Base-by-base conservation (phyloP, 1,140 invertebrate genomes). In the Nasonia vitripennis region DNA sequence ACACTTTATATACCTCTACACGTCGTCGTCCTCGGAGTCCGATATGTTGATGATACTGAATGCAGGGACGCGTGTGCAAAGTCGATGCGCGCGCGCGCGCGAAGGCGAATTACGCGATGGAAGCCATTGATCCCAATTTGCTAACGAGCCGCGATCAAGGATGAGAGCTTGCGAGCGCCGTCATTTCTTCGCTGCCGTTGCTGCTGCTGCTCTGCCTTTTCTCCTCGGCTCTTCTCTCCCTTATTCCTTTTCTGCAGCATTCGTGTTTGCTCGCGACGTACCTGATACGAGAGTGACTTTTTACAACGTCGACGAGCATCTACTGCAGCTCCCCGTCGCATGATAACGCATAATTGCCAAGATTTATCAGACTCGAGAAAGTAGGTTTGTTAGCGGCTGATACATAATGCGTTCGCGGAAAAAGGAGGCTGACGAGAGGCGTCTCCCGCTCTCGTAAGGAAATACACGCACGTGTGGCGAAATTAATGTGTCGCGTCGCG, bases 141-240 rank as follows among this genome's bases (percentile, higher is more conserved):
- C 84, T 85, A 85, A 85, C 78, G 78, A 85, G 84, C 84, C 68
- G 84, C 71, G 88, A 88, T 90, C 89, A 87, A 87, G 87, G 86
- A 90, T 87, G 87, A 87, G 87, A 79, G 86, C 48, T 81, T 71
- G 78, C 75, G 88, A 88, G 81, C 85, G 85, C 83, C 88, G 89
- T 90, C 89, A 89, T 90, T 90, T 91, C 90, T n/a, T 62, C 20
- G 55, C 55, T n/a, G 90, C 91, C 89, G 90, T 87, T 90, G 88
- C 87, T 89, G 90, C 91, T 89, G 90, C 88, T 90, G 88, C 87
- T 89, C 90, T 87, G 90, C 90, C 89, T 91, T 89, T 91, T 90
- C 90, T 71, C 27, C 23, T 31, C 27, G 23, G 23, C 88, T 89
- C 62, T 85, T 84, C 84, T 45, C 17, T 20, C 62, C 77, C 70